phyloP scores from a whole-genome alignment of 2,113 vertebrate genomes.

The Sylvilagus bachmani region DNA sequence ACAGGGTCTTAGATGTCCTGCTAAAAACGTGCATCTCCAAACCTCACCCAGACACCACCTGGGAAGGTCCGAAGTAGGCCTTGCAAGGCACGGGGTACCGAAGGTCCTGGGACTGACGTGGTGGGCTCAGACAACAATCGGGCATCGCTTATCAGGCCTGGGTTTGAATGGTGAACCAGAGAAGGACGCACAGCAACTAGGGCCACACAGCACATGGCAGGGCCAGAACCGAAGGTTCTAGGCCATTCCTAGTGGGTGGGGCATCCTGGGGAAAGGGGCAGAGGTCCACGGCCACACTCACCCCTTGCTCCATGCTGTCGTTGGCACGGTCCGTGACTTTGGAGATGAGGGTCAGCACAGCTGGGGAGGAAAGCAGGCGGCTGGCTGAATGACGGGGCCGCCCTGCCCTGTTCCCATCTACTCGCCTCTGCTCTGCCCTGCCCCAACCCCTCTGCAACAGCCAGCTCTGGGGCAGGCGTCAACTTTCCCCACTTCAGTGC shows the following conservation, averaged over 20 bases:
- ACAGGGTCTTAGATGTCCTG: not conserved
- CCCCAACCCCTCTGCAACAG: too few species aligned
- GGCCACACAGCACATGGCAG: not conserved
- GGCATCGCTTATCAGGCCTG: not conserved
- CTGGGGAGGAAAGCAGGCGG: slow-evolving; percentile 85
- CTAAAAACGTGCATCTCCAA: not conserved
- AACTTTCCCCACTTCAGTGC: not conserved
- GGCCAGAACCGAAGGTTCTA: not conserved
- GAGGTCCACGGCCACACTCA: slow-evolving; percentile 85
- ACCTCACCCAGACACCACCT: not conserved
- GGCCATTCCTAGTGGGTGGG: not conserved
- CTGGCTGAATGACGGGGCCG: not conserved
- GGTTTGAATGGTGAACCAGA: not conserved
- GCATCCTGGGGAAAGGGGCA: not conserved
- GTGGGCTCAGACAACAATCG: not conserved
- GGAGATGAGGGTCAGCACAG: slow-evolving; percentile 94
- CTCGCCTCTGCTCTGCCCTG: not conserved
- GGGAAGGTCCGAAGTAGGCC: not conserved
- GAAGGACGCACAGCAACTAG: not conserved
- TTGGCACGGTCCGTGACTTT: slow-evolving; percentile 95
- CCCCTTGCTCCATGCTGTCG: slow-evolving; percentile 96
- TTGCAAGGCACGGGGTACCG: too few species aligned
- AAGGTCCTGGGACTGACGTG: not conserved
- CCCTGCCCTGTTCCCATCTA: not conserved
- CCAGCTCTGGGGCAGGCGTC: not conserved